phyloP scores from a whole-genome alignment of 2,797 vertebrate species.

The Mus minutoides region DNA sequence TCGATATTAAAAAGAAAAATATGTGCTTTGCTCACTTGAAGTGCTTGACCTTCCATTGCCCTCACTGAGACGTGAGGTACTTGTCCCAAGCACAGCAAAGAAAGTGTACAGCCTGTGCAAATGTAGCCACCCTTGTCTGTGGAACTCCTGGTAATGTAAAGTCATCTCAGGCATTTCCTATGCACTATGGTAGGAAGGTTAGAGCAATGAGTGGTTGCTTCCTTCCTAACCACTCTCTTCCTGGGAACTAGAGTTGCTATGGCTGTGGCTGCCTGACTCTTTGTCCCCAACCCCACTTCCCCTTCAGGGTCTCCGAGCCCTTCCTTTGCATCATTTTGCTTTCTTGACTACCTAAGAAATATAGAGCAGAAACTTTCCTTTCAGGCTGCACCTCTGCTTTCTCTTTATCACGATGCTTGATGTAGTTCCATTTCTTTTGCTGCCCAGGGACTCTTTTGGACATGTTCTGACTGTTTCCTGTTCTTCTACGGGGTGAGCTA shows the following conservation, averaged over 20 bases:
- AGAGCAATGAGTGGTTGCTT: not conserved
- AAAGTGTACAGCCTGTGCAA: not conserved
- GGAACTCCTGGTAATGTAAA: not conserved
- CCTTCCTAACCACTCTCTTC: not conserved
- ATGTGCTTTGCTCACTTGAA: slow-evolving; percentile 50
- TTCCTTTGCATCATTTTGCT: not conserved
- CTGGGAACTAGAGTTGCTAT: slow-evolving; percentile 11
- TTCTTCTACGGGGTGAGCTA: not conserved
- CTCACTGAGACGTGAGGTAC: not conserved
- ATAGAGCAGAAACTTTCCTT: not conserved
- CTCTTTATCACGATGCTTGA: not conserved
- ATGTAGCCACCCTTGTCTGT: slow-evolving; percentile 22
- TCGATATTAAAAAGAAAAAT: slow-evolving; percentile 7
- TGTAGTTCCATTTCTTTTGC: not conserved
- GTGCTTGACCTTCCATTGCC: slow-evolving; percentile 24
- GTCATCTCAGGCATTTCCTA: slow-evolving; percentile 1
- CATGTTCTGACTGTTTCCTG: not conserved
- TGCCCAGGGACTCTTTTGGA: not conserved
- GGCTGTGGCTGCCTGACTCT: not conserved
- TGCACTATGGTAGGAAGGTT: not conserved
- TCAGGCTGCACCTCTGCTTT: not conserved
- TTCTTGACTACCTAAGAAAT: not conserved
- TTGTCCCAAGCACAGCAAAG: slow-evolving; percentile 28
- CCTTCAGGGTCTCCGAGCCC: not conserved
- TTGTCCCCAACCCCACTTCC: not conserved